Evolutionary conservation across 2,113 vertebrate species (phyloP).

Genomic region (Ageneiosus marmoratus): DNA sequence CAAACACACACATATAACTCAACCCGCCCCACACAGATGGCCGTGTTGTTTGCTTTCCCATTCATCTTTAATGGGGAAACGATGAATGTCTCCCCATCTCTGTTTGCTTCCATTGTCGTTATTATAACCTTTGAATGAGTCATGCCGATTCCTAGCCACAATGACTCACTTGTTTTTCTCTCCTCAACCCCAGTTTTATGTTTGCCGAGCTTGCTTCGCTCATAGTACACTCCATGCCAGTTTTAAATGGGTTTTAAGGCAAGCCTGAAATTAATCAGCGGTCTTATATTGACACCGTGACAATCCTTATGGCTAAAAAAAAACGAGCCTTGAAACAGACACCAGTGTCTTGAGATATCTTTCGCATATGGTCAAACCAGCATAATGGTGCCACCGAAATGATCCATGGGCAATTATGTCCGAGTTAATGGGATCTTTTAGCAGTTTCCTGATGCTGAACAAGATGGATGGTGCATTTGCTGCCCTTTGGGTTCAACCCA

Average conservation of each 20-base stretch:
- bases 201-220: background rate
- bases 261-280: conserved; percentile 32
- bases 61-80: conserved; percentile 54
- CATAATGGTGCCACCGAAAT: conserved; percentile 77
- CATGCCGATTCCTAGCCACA: conserved; percentile 23
- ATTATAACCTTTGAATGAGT: conserved; percentile 50
- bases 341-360: conserved; percentile 64
- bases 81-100: conserved; percentile 47
- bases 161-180: conserved; percentile 2
- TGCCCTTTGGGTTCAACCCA: conserved; percentile 24
- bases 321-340: conserved; percentile 53
- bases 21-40: conserved; percentile 46
- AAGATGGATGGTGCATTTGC: conserved; percentile 66
- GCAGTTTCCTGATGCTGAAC: conserved; percentile 72
- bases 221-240: background rate
- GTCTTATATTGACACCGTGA: background rate
- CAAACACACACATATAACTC: conserved; percentile 8
- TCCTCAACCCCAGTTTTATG: conserved; percentile 9
- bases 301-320: conserved; percentile 23
- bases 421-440: conserved; percentile 78
- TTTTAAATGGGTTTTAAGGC: background rate
- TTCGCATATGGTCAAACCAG: conserved; percentile 71
- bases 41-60: conserved; percentile 51
- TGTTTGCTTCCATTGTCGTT: conserved; percentile 45
- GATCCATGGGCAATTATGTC: conserved; percentile 79